phyloP scores from a whole-genome alignment of 2,113 vertebrate species.

The Agelaius phoeniceus region DNA sequence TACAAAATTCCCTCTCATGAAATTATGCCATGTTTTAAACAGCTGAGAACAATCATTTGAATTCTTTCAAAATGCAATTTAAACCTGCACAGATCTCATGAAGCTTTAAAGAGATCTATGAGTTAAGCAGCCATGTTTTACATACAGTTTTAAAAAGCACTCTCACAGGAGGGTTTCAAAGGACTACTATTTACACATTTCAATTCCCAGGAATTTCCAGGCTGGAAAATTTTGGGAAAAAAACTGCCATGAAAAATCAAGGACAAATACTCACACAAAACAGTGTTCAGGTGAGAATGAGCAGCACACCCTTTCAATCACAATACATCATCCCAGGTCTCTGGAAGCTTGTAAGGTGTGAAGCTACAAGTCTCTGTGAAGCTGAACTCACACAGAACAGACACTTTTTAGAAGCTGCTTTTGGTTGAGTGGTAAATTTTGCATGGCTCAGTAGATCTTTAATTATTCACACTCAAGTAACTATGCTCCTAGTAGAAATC shows the following conservation, averaged over 20 bases:
- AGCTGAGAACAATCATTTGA: neutral
- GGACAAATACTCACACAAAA: neutral
- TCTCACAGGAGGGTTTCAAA: neutral
- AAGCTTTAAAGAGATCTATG: neutral
- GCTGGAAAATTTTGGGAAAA: neutral
- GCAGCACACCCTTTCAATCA: neutral
- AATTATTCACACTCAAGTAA: slow-evolving; percentile 2
- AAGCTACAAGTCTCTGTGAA: neutral
- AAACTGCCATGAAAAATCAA: neutral
- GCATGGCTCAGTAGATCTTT: neutral
- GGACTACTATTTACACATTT: neutral
- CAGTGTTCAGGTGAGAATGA: neutral
- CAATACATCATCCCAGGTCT: neutral
- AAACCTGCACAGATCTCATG: neutral
- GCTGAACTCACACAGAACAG: neutral
- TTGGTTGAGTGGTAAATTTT: neutral
- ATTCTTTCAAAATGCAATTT: neutral
- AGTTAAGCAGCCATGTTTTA: neutral
- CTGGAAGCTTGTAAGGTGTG: neutral
- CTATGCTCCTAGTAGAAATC: neutral
- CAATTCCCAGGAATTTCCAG: neutral
- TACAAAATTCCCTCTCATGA: neutral
- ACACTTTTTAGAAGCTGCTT: neutral
- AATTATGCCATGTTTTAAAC: neutral
- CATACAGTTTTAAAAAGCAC: neutral